Evolutionary conservation across 1,140 invertebrate species (phyloP).

Genomic region (Dendroctonus valens): DNA sequence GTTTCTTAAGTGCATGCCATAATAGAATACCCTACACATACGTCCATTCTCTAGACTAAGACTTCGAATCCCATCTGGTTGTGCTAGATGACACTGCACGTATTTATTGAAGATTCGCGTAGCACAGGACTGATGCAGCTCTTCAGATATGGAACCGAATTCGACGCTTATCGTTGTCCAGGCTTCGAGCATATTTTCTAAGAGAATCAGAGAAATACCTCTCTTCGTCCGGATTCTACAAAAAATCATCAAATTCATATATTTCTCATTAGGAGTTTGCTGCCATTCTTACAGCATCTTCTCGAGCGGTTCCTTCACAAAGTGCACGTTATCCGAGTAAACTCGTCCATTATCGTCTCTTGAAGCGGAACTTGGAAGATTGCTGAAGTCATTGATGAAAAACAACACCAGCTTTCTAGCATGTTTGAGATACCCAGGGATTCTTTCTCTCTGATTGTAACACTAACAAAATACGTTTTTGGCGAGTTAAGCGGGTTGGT

Average conservation of each 20-base stretch:
- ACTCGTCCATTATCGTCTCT: conserved; percentile 57
- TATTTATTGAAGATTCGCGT: conserved; percentile 75
- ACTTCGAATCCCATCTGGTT: conserved; percentile 74
- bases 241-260: neutral
- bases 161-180: conserved; percentile 72
- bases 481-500: no score
- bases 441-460: conserved; percentile 63
- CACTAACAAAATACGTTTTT: conserved; percentile 47
- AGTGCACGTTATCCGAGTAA: conserved; percentile 72
- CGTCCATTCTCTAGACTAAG: conserved; percentile 53
- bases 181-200: conserved; percentile 77
- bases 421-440: conserved; percentile 65
- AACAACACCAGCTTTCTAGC: conserved; percentile 64
- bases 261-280: neutral
- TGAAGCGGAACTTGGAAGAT: conserved; percentile 52
- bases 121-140: conserved; percentile 51
- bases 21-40: conserved; percentile 35
- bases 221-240: conserved; percentile 60
- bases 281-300: conserved; percentile 65
- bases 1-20: neutral
- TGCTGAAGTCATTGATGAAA: conserved; percentile 58
- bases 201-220: conserved; percentile 73
- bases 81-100: conserved; percentile 75
- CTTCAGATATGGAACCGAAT: conserved; percentile 45
- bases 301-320: conserved; percentile 69